Evolutionary conservation across 2,888 invertebrate species (phyloP).

Genomic region (Oxystoma pomonae): DNA sequence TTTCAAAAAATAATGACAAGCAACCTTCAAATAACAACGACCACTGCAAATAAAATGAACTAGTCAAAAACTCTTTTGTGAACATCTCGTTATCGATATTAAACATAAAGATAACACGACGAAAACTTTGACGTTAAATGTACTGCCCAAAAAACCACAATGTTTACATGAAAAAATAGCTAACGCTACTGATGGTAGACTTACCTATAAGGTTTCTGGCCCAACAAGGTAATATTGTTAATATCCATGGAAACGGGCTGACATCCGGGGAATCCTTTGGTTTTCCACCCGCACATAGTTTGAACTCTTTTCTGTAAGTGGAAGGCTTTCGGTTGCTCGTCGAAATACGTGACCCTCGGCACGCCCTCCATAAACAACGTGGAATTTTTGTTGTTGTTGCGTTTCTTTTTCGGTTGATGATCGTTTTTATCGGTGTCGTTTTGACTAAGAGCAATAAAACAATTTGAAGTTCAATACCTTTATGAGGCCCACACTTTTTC

Average conservation of each 20-base stretch:
- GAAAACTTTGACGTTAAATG: too few species aligned
- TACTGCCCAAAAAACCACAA: too few species aligned
- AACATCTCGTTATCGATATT: too few species aligned
- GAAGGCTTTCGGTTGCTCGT: constrained; percentile 53
- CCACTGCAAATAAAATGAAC: too few species aligned
- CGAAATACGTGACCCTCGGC: constrained; percentile 68
- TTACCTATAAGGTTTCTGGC: constrained; percentile 69
- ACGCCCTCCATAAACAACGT: constrained; percentile 82
- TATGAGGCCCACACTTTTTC: too few species aligned
- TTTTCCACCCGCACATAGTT: constrained; percentile 74
- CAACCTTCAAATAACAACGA: too few species aligned
- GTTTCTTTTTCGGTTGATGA: constrained; percentile 8
- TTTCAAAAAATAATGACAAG: too few species aligned
- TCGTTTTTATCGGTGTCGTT: constrained; percentile 9
- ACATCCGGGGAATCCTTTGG: constrained; percentile 86
- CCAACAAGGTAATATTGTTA: constrained; percentile 70
- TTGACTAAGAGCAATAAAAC: constrained; percentile 11
- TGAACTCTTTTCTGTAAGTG: constrained; percentile 72
- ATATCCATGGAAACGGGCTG: constrained; percentile 97
- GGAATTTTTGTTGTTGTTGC: constrained; percentile 47
- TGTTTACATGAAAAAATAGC: too few species aligned
- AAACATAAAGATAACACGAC: too few species aligned
- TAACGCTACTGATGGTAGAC: too few species aligned
- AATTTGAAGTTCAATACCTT: too few species aligned
- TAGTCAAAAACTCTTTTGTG: too few species aligned